Base-by-base conservation (phyloP, 2,888 invertebrate genomes). In the Pseudanteris insignis region DNA sequence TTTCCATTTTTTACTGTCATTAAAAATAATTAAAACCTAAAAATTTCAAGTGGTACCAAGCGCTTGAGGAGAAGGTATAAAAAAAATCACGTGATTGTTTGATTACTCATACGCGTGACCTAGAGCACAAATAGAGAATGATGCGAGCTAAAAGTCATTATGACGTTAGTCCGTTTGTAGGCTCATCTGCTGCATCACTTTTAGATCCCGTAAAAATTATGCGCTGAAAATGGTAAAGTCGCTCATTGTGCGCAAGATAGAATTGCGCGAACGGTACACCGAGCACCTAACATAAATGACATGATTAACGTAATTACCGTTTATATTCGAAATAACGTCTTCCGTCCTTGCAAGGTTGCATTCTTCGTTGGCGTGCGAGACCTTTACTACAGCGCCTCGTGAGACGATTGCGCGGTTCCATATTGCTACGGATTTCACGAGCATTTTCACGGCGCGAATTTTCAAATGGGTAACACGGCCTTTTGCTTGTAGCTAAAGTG, bases 341-440 rank as follows among this genome's bases (percentile, higher is more conserved):
- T 70, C 63, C 74, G 75, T 75, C 74, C 74, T 75, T 74, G 73
- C 75, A 70, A 72, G 71, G 72, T 66, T 70, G 53, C 62, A 59
- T 60, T 60, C 67, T 60, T 53, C 34, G 33, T 37, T 66, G 48
- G 60, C 67, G 65, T 63, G 46, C 67, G 41, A 62, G 58, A 60
- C 64, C 63, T 51, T 55, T 48, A 47, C 59, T 58, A 60, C 55
- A 46, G 47, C 66, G 48, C 66, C 69, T 68, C 73, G 73, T 74
- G 74, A 72, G 73, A 73, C 73, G 70, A 72, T 69, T 47, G 60
- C 47, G 58, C 48, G 6, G 2, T 64, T 60, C 29, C 60, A 59
- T 57, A 41, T 57, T 37, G 38, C 51, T 47, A 41, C 40, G 21
- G 43, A 62, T 40, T 55, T 55, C 44, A 59, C 18, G 18, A 4